These are phyloP conservation scores for Lasioglossum albipes DNA, from an alignment of 1,140 invertebrate genomes.

Conservation along the genomic window DNA sequence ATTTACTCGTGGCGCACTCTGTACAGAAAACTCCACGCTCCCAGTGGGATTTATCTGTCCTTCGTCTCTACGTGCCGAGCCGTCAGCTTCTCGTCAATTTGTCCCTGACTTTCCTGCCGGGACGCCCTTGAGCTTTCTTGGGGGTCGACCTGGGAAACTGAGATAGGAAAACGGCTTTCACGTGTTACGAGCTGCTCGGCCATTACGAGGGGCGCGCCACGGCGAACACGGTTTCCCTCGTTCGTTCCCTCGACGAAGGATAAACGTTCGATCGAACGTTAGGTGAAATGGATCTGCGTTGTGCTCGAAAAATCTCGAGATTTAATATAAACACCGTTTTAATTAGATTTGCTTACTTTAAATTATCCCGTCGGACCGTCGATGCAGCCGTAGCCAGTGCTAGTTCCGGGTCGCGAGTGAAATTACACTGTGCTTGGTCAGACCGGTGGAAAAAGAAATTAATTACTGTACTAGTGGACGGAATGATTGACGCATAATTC, in stretches of 20 bases:
- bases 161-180: slow-evolving; percentile 27
- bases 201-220: background rate
- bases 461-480: no score
- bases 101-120: slow-evolving; percentile 3
- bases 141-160: slow-evolving; percentile 9
- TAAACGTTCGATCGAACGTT: background rate
- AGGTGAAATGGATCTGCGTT: background rate
- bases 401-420: no score
- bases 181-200: slow-evolving; percentile 22
- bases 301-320: background rate
- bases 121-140: background rate
- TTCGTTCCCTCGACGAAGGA: background rate
- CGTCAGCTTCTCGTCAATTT: slow-evolving; percentile 32
- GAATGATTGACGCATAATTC: no score
- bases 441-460: no score
- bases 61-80: slow-evolving; percentile 18
- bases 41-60: slow-evolving; percentile 9
- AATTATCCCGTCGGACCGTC: no score
- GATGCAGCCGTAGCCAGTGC: no score
- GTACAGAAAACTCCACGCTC: slow-evolving; percentile 3
- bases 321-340: background rate
- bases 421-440: no score
- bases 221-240: background rate
- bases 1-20: background rate
- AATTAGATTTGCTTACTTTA: background rate